Percentiles rank a stretch among this genome's conserved stretches.
Evolutionary conservation across 1,140 invertebrate species (phyloP).

Genomic region (Bombus waltoni): DNA sequence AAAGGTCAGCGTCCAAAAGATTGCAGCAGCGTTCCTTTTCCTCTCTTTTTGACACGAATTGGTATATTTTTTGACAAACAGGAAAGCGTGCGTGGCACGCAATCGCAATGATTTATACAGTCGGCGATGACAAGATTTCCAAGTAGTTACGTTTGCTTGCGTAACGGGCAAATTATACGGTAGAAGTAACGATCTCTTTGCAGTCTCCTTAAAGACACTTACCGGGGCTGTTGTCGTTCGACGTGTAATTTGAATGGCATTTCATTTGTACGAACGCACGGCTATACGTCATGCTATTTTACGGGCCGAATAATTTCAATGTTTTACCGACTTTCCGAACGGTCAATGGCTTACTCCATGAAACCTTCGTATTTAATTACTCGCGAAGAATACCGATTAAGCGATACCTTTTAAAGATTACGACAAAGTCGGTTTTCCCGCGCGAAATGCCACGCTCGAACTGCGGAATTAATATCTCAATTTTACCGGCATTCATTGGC

Average conservation of each 20-base stretch:
- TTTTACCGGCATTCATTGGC: background rate
- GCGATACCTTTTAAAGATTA: conserved; percentile 1
- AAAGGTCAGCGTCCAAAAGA: no score
- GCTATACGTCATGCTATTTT: conserved; percentile 19
- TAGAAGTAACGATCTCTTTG: conserved; percentile 44
- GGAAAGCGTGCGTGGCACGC: conserved; percentile 28
- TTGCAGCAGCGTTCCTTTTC: background rate
- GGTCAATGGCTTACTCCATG: background rate
- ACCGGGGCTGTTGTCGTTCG: conserved; percentile 18
- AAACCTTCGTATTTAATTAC: conserved; percentile 12
- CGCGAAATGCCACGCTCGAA: conserved; percentile 7
- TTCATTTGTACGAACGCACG: background rate
- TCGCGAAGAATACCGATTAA: background rate
- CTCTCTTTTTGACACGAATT: background rate
- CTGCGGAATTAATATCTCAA: conserved; percentile 14
- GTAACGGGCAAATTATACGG: conserved; percentile 51
- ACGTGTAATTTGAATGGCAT: conserved; percentile 29
- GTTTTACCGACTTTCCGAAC: background rate
- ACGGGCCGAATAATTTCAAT: conserved; percentile 14
- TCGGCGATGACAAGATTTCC: conserved; percentile 42
- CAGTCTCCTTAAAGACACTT: conserved; percentile 40
- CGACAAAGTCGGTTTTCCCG: background rate
- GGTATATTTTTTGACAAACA: conserved; percentile 7
- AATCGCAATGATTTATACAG: conserved; percentile 41
- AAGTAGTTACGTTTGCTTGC: conserved; percentile 26